Conservation (phyloP, 2,888 invertebrate species). For the Lycophotia porphyrea region DNA sequence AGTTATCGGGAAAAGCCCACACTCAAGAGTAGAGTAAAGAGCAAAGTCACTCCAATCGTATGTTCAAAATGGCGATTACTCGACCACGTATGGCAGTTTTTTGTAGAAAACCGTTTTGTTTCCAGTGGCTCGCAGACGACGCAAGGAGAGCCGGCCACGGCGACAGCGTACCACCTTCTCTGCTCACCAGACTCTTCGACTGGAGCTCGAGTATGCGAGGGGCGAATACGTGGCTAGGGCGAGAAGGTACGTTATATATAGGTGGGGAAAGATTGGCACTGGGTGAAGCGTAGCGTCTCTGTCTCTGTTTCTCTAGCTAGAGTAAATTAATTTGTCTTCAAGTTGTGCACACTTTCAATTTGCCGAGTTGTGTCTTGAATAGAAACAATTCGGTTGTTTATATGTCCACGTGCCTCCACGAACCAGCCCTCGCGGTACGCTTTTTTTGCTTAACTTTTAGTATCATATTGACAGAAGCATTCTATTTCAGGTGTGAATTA, state of each 20-base stretch:
- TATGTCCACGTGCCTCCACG: no score
- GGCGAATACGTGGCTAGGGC: constrained; percentile 98
- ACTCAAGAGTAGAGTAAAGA: no score
- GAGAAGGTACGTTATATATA: constrained; percentile 91
- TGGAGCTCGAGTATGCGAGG: constrained; percentile 97
- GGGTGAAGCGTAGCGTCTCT: not conserved
- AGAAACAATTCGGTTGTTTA: no score
- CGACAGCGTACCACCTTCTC: constrained; percentile 98
- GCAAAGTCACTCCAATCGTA: not conserved
- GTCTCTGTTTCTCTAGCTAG: not conserved
- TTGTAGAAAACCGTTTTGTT: not conserved
- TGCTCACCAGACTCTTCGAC: constrained; percentile 96
- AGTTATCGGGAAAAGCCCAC: no score
- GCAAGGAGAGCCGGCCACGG: constrained; percentile 96
- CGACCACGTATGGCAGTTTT: not conserved
- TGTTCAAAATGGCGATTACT: not conserved
- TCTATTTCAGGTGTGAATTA: constrained; percentile 94
- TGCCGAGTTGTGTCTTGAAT: no score
- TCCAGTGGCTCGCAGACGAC: constrained; percentile 95
- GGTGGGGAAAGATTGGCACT: no score
- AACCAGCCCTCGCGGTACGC: no score
- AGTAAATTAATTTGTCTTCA: not conserved
- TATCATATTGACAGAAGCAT: not conserved
- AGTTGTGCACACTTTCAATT: not conserved
- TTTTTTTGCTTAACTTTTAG: not conserved